Evolutionary conservation across 2,888 invertebrate genomes (phyloP).

Genomic region (Blera fallax): DNA sequence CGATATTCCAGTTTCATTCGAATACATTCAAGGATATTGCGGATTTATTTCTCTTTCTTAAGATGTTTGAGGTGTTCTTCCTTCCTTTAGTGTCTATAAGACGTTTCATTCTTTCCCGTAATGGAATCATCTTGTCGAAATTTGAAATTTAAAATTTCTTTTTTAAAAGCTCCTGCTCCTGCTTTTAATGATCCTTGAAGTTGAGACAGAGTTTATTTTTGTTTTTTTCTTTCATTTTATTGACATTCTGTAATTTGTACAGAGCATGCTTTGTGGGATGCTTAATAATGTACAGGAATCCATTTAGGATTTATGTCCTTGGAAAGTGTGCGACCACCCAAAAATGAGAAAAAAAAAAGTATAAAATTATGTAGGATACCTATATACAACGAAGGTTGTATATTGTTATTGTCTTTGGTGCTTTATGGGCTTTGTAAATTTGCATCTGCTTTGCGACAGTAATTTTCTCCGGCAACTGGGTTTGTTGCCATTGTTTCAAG

Average conservation of each 20-base stretch:
- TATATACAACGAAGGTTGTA: not conserved
- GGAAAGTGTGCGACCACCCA: conserved; percentile 45
- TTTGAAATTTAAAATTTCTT: conserved; percentile 57
- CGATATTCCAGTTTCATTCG: no score
- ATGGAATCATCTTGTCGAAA: conserved; percentile 60
- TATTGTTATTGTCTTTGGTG: conserved; percentile 49
- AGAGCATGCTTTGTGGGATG: conserved; percentile 38
- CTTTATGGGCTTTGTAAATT: conserved; percentile 60
- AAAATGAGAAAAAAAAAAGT: conserved; percentile 12
- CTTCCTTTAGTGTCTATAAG: not conserved
- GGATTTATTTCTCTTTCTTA: conserved; percentile 26
- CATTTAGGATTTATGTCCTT: conserved; percentile 67
- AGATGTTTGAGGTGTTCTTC: conserved; percentile 3
- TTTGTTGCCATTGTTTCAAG: conserved; percentile 36
- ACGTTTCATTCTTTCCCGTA: conserved; percentile 18
- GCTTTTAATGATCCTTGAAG: conserved; percentile 70
- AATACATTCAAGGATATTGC: conserved; percentile 4
- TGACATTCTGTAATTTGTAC: conserved; percentile 35
- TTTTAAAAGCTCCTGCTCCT: conserved; percentile 48
- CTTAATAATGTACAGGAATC: conserved; percentile 64
- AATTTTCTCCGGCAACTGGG: conserved; percentile 30
- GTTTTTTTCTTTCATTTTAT: not conserved
- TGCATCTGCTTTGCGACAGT: conserved; percentile 60
- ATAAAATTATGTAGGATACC: not conserved
- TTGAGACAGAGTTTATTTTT: conserved; percentile 2